Evolutionary conservation across 2,797 vertebrate genomes (phyloP), one percentile per base, ranked within the genome.

Genomic region (Staurois parvus): DNA sequence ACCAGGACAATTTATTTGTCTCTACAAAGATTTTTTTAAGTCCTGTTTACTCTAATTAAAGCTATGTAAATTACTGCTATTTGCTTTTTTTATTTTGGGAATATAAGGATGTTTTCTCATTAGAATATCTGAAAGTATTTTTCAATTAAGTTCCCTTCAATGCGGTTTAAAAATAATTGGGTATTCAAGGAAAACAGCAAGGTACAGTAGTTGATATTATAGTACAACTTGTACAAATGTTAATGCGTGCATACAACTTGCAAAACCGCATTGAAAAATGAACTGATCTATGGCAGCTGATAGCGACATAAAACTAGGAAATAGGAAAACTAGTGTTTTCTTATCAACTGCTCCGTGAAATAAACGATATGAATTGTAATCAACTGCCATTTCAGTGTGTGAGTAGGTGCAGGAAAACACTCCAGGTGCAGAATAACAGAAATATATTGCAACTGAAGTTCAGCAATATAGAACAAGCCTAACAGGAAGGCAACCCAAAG

Each of bases 121-220:
- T 81, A 81, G 69, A 72, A 81, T 81, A 72, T 81, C 34, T 72
- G 32, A 81, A 81, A 81, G 48, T 81, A 30, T 64, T 64, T 73
- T 72, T 73, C 69, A 72, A 81, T 72, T 81, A 72, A 73, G 30
- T 81, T 81, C 34, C 40, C 37, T 72, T 81, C 72, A 37, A 40
- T n/a, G n/a, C 30, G 24, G 45, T 73, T 73, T 81, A 42, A 52
- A 73, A 81, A 81, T 81, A 81, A 81, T 72, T 64, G 69, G 34
- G 48, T 34, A 81, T 72, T 62, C 21, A 32, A 73, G 17, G 59
- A 73, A 52, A 40, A 68, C 69, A 64, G 52, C 7, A 64, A 62
- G 69, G 69, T 72, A 8, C 69, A 13, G 24, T 81, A 81, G 79
- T 73, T 81, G 12, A 29, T 81, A 80, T 81, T 30, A 28, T 52